Evolutionary conservation across 2,113 vertebrate species (phyloP).

Genomic region (Onychostoma macrolepis): DNA sequence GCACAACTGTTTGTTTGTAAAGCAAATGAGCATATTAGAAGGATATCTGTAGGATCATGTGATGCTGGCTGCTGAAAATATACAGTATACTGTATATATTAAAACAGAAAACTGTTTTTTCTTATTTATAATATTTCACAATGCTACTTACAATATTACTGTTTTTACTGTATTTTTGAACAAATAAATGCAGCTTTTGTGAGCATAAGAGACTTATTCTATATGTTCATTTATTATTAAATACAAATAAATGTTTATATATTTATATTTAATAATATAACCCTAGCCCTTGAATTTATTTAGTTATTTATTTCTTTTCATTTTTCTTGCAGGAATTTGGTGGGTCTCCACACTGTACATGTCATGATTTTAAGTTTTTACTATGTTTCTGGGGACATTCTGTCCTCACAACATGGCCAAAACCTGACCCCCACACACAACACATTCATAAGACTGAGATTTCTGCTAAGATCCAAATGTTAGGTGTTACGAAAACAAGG

Average conservation of each 20-base stretch:
- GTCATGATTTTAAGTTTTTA: neutral
- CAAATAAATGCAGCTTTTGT: neutral
- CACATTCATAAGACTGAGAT: slow-evolving; percentile 1
- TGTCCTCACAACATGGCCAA: neutral
- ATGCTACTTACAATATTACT: no score
- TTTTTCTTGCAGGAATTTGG: neutral
- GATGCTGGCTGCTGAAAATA: neutral
- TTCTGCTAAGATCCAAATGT: slow-evolving; percentile 52
- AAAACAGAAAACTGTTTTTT: no score
- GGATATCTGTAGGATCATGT: neutral
- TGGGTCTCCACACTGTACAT: neutral
- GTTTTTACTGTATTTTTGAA: neutral
- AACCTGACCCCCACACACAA: neutral
- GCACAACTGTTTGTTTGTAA: neutral
- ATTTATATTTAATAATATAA: no score
- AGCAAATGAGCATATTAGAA: neutral
- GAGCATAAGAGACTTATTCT: neutral
- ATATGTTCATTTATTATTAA: neutral
- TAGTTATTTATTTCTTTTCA: no score
- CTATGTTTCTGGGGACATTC: neutral
- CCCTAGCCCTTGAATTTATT: no score
- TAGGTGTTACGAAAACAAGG: slow-evolving; percentile 62
- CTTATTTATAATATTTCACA: no score
- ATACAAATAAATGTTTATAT: neutral
- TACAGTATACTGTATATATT: no score